Evolutionary conservation across 2,113 vertebrate species (phyloP).

Genomic region (Austrofundulus limnaeus): DNA sequence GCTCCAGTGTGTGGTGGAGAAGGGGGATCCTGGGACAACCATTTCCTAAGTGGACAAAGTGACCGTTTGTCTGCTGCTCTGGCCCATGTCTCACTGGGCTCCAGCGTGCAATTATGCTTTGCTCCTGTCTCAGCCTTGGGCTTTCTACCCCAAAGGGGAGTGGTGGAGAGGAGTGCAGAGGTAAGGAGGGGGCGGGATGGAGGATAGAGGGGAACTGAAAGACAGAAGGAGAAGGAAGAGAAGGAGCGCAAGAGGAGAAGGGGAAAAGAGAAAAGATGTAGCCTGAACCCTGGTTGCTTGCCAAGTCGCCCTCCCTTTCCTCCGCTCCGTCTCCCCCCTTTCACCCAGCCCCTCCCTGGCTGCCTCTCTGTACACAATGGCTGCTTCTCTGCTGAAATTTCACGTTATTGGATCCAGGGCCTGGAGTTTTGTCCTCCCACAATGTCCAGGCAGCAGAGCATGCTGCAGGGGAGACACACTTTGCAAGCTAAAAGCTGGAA

Average conservation of each 20-base stretch:
- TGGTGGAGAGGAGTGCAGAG: conserved; percentile 36
- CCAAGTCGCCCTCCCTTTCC: conserved; percentile 78
- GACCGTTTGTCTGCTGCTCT: conserved; percentile 73
- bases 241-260: conserved; percentile 39
- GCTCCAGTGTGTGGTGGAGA: conserved; percentile 72
- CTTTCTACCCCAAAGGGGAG: conserved; percentile 66
- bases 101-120: conserved; percentile 74
- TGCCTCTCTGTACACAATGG: conserved; percentile 79
- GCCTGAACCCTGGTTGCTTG: conserved; percentile 77
- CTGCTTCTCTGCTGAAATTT: conserved; percentile 84
- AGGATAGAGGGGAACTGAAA: conserved; percentile 21
- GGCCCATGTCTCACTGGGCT: conserved; percentile 70
- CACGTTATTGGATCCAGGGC: conserved; percentile 84
- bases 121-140: conserved; percentile 66
- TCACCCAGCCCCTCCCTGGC: conserved; percentile 66
- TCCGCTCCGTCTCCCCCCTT: conserved; percentile 58
- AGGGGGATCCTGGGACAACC: conserved; percentile 80
- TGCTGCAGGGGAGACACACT: conserved; percentile 83
- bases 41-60: conserved; percentile 80
- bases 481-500: conserved; percentile 83
- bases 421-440: conserved; percentile 83
- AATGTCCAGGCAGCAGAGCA: conserved; percentile 83
- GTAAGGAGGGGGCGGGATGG: background rate
- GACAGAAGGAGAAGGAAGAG: conserved; percentile 33
- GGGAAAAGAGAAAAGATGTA: conserved; percentile 77